Evolutionary conservation across 2,113 vertebrate species (phyloP), one percentile per base, ranked within the genome.

Genomic region (Hippocampus guttulatus): DNA sequence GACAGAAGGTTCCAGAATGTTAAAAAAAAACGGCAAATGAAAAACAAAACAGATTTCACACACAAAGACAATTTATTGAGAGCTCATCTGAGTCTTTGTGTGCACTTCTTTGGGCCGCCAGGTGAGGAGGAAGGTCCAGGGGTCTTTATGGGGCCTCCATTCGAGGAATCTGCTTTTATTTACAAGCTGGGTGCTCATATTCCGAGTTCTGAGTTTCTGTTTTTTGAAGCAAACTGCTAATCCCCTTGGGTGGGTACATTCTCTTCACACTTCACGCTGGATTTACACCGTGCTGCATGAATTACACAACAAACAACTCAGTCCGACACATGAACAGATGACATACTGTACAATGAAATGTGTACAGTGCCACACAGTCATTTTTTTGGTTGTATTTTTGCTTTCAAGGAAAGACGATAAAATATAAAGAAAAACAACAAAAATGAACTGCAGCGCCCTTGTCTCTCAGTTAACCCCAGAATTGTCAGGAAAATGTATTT

Each of bases 11-110:
- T 51, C 49, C 49, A 51, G 55, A 57, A 57, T 57, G 23, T 10
- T 12, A 2, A 9, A 54, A 9, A 54, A 51, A 51, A 51, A 45
- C 30, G 20, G 12, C 18, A 51, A 51, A 5, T 20, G 6, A 51
- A 55, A 9, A 55, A 54, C 10, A 23, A 23, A 9, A 55, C 2
- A 49, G 47, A 5, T 16, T 49, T 16, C 8, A 7, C 1, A 23
- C 9, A 57, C 25, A 25, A 15, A 25, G 8, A 23, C 5, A 20
- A 51, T 11, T 52, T 1, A 8, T 52, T 18, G 30, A 87, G 75
- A 51, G 61, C 61, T 81, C 76, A 75, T 84, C 70, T 82, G 70
- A 15, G 68, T 81, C 70, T 75, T 74, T 81, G 74, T 76, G 75
- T 78, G 78, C 72, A 75, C 78, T 38, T 20, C 47, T 54, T 30